Percentiles rank a stretch among this genome's conserved stretches.
Evolutionary conservation across 2,797 vertebrate species (phyloP).

Genomic region (Brachymystax lenok): DNA sequence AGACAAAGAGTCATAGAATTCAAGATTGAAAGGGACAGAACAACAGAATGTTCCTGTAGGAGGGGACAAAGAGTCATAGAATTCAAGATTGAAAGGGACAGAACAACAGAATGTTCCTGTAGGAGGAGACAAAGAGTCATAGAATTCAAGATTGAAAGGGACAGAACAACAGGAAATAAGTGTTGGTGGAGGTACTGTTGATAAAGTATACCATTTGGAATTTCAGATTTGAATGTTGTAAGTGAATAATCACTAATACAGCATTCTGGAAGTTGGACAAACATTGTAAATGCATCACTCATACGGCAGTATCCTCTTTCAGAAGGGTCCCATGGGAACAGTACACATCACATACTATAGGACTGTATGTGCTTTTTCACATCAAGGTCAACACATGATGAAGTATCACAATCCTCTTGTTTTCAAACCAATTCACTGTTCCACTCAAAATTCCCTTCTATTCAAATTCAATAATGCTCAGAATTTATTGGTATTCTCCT

Average conservation of each 20-base stretch:
- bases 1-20: too few relatives aligned
- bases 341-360: not conserved
- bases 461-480: not conserved
- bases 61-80: too few relatives aligned
- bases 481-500: not conserved
- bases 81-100: too few relatives aligned
- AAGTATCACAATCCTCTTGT: not conserved
- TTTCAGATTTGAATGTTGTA: not conserved
- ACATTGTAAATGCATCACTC: not conserved
- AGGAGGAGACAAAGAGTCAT: too few relatives aligned
- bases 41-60: too few relatives aligned
- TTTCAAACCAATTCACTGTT: not conserved
- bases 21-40: too few relatives aligned
- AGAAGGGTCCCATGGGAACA: not conserved
- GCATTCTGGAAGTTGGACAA: not conserved
- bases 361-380: not conserved
- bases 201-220: not conserved
- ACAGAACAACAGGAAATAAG: not conserved
- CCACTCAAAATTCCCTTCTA: not conserved
- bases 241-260: not conserved
- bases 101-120: too few relatives aligned
- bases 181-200: not conserved
- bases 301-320: not conserved
- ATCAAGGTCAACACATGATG: not conserved
- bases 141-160: too few relatives aligned